Evolutionary conservation across 2,888 invertebrate species (phyloP).

Genomic region (Aleiodes alternator): DNA sequence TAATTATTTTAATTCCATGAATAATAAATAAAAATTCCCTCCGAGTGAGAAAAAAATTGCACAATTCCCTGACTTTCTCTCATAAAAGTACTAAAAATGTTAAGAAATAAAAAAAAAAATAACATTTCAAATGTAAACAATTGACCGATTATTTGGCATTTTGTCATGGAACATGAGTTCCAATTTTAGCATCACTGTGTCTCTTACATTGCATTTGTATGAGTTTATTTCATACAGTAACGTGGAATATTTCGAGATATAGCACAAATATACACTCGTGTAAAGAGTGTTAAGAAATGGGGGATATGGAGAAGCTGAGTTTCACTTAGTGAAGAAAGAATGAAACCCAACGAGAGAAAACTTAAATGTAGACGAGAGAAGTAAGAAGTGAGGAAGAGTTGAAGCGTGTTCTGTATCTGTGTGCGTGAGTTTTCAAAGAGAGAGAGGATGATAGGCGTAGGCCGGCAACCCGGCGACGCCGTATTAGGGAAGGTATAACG

Average conservation of each 20-base stretch:
- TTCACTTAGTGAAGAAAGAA: slow-evolving; percentile 2
- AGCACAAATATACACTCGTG: too few relatives aligned
- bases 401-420: slow-evolving; percentile 53
- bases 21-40: background rate
- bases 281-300: too few relatives aligned
- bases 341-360: slow-evolving; percentile 7
- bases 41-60: background rate
- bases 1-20: too few relatives aligned
- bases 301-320: slow-evolving; percentile 42
- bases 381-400: slow-evolving; percentile 10
- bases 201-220: slow-evolving; percentile 20
- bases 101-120: background rate
- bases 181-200: slow-evolving; percentile 62
- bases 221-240: too few relatives aligned
- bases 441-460: slow-evolving; percentile 58
- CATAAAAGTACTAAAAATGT: background rate
- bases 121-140: slow-evolving; percentile 59
- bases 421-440: slow-evolving; percentile 15
- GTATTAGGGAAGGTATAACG: slow-evolving; percentile 72
- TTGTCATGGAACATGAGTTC: slow-evolving; percentile 53
- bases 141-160: slow-evolving; percentile 40
- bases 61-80: background rate
- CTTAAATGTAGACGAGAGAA: background rate
- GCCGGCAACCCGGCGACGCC: slow-evolving; percentile 67
- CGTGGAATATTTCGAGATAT: too few relatives aligned